Percentiles rank a stretch among this genome's conserved stretches.
These are phyloP conservation scores for Zosterops japonicus DNA, from an alignment of 2,113 vertebrate species.

Conservation along the genomic window DNA sequence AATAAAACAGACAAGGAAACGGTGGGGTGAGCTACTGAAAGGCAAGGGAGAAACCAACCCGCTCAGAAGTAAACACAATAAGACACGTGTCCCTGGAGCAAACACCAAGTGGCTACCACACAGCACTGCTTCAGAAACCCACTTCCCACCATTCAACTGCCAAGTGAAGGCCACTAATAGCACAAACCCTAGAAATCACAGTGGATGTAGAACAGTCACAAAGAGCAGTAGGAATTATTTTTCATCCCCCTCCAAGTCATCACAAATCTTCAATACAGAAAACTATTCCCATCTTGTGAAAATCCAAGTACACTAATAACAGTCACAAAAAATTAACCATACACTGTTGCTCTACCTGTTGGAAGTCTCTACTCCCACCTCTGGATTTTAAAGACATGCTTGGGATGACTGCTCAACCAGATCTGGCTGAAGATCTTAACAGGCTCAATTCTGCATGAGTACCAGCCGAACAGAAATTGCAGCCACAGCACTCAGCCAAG, in stretches of 20 bases:
- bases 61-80: not conserved
- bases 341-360: not conserved
- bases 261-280: not conserved
- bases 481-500: not conserved
- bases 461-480: not conserved
- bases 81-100: not conserved
- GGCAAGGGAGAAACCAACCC: not conserved
- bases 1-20: not conserved
- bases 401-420: not conserved
- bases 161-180: not conserved
- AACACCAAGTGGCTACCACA: not conserved
- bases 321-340: not conserved
- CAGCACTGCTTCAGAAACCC: not conserved
- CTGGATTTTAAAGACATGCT: not conserved
- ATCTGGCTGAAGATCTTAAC: constrained; percentile 10
- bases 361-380: not conserved
- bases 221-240: not conserved
- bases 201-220: not conserved
- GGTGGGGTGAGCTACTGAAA: not conserved
- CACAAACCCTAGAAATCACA: not conserved
- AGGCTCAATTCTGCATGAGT: not conserved
- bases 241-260: not conserved
- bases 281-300: not conserved
- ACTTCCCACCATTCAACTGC: not conserved
- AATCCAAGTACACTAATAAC: not conserved